Conservation (phyloP, 2,113 vertebrate genomes). For the Anoplopoma fimbria region DNA sequence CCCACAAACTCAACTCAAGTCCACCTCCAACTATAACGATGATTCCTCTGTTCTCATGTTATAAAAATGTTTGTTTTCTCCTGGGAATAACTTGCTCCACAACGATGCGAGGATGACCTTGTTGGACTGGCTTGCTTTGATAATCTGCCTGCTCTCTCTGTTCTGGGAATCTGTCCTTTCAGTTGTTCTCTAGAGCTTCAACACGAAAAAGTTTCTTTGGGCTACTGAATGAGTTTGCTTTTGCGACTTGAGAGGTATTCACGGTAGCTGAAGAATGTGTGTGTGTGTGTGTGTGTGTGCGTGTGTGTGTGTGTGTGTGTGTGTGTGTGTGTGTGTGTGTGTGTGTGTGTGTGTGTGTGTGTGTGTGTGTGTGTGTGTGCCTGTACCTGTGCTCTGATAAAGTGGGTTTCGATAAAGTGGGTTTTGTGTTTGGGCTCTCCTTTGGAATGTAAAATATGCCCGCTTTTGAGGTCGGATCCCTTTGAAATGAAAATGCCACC, state of each 20-base stretch:
- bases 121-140: conserved; percentile 24
- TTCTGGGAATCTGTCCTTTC: conserved; percentile 39
- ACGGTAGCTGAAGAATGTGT: conserved; percentile 5
- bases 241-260: conserved; percentile 6
- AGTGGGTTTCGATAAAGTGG: no score
- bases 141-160: neutral
- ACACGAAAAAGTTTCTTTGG: conserved; percentile 8
- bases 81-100: conserved; percentile 26
- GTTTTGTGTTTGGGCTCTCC: conserved; percentile 51
- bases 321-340: no score
- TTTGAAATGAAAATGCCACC: conserved; percentile 72
- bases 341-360: no score
- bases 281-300: conserved; percentile 37
- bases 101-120: conserved; percentile 30
- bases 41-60: conserved; percentile 62
- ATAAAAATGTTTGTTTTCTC: conserved; percentile 67
- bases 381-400: conserved; percentile 52
- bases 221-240: conserved; percentile 36
- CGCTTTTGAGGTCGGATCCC: conserved; percentile 54
- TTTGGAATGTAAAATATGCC: conserved; percentile 66
- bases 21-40: conserved; percentile 38
- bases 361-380: conserved; percentile 30
- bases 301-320: conserved; percentile 45
- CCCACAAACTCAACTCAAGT: conserved; percentile 21
- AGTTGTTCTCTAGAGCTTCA: conserved; percentile 25